phyloP scores from a whole-genome alignment of 2,797 vertebrate genomes.

The Geotrypetes seraphini region DNA sequence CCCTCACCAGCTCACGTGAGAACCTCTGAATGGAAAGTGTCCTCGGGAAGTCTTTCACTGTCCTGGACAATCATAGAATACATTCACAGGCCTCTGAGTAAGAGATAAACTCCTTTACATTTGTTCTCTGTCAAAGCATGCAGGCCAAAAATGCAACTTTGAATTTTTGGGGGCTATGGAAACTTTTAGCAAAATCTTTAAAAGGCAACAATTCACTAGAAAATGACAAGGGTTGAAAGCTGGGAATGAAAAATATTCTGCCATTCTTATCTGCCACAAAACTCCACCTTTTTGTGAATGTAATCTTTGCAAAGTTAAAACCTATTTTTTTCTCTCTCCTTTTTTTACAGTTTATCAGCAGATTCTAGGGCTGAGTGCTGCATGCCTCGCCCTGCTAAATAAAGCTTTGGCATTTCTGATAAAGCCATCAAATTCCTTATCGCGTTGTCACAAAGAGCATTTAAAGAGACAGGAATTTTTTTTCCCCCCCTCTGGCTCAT shows the following conservation, averaged over 20 bases:
- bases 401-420: slow-evolving; percentile 98
- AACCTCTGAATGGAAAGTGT: no score
- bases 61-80: no score
- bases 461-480: slow-evolving; percentile 76
- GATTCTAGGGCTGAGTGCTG: slow-evolving; percentile 75
- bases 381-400: slow-evolving; percentile 95
- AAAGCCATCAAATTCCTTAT: slow-evolving; percentile 99
- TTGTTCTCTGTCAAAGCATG: no score
- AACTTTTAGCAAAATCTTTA: no score
- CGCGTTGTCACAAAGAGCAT: slow-evolving; percentile 74
- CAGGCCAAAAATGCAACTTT: no score
- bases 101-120: no score
- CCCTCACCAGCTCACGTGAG: no score
- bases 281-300: background rate
- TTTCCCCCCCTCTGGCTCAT: slow-evolving; percentile 28
- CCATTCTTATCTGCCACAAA: background rate
- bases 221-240: background rate
- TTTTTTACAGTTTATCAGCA: slow-evolving; percentile 89
- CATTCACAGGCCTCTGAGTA: no score
- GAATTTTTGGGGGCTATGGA: no score
- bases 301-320: background rate
- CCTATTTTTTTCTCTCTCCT: slow-evolving; percentile 29
- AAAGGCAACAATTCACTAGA: background rate
- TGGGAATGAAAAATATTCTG: background rate
- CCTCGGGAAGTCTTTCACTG: no score